These are phyloP conservation scores for Neodontobutis hainanensis DNA, from an alignment of 2,113 vertebrate genomes.

Conservation along the genomic window DNA sequence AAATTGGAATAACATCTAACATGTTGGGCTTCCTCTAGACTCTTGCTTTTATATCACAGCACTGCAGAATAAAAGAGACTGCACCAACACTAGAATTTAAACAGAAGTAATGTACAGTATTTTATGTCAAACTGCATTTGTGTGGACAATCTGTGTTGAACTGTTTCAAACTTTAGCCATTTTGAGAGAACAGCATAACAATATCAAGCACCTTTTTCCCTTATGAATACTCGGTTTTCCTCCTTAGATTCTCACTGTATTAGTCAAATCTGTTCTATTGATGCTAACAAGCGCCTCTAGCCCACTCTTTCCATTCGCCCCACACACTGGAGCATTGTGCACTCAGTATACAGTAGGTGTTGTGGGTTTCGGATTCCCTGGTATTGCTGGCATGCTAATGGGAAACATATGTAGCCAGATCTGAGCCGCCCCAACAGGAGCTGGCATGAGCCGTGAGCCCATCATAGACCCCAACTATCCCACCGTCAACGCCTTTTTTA, in stretches of 20 bases:
- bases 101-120: no score
- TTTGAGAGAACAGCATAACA: no score
- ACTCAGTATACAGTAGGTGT: slow-evolving; percentile 46
- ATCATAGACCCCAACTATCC: slow-evolving; percentile 15
- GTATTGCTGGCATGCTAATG: slow-evolving; percentile 58
- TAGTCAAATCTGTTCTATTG: slow-evolving; percentile 7
- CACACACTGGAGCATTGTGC: slow-evolving; percentile 51
- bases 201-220: no score
- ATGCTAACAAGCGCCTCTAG: slow-evolving; percentile 12
- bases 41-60: not conserved
- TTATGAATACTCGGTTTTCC: not conserved
- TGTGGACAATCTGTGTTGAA: no score
- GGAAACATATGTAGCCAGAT: slow-evolving; percentile 64
- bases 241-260: slow-evolving; percentile 19
- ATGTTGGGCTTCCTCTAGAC: not conserved
- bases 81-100: no score
- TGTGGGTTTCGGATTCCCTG: slow-evolving; percentile 23
- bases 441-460: slow-evolving; percentile 52
- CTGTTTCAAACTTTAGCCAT: no score
- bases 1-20: slow-evolving; percentile 3
- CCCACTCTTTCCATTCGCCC: not conserved
- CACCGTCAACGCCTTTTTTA: slow-evolving; percentile 57
- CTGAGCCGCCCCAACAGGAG: slow-evolving; percentile 56
- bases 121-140: no score
- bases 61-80: no score